These are phyloP conservation scores for Drosophila parabipectinata DNA, from an alignment of 1,140 invertebrate genomes.

Conservation along the genomic window DNA sequence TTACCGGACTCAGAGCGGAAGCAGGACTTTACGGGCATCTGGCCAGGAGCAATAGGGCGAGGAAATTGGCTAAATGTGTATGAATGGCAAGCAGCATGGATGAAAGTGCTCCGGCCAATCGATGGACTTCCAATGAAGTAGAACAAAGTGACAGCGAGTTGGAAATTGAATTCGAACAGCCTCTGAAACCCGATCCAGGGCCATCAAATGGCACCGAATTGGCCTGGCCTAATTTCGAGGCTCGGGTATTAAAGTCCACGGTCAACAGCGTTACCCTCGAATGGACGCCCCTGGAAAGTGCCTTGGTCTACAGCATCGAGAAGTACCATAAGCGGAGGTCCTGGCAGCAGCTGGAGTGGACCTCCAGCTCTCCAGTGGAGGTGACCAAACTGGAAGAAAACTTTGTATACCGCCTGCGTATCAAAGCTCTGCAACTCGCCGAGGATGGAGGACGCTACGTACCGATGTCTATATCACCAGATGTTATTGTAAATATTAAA, in stretches of 20 bases:
- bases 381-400: constrained; percentile 72
- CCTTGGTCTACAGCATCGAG: constrained; percentile 67
- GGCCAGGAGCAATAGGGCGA: not conserved
- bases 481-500: constrained; percentile 57
- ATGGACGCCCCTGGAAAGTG: constrained; percentile 46
- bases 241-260: constrained; percentile 47
- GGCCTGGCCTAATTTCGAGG: constrained; percentile 50
- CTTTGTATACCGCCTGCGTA: constrained; percentile 66
- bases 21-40: not conserved
- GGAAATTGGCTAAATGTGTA: not conserved
- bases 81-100: not conserved
- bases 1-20: not conserved
- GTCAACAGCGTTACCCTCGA: constrained; percentile 58
- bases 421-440: constrained; percentile 55
- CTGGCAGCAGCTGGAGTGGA: constrained; percentile 72
- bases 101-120: not conserved
- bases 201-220: not conserved
- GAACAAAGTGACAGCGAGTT: constrained; percentile 30
- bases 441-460: constrained; percentile 33
- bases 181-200: not conserved
- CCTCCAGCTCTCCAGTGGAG: constrained; percentile 31
- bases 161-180: constrained; percentile 13
- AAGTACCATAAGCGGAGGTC: constrained; percentile 53
- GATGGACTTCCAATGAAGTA: not conserved
- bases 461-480: constrained; percentile 57